A percentile compares a stretch with the other conserved stretches of the same genome.
Evolutionary conservation across 1,140 invertebrate species (phyloP).

Genomic region (Drosophila orena): DNA sequence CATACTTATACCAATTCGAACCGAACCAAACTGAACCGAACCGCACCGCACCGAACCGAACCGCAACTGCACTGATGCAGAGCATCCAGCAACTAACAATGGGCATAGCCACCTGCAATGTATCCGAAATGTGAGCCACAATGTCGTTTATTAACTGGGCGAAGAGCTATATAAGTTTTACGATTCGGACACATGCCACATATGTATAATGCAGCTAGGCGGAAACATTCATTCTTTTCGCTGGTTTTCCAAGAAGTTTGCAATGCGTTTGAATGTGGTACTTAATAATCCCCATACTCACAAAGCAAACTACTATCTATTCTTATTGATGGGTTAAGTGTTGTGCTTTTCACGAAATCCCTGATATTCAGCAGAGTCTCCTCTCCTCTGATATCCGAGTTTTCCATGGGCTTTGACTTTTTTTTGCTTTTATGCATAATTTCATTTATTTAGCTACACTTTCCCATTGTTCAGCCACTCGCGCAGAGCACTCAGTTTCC

Average conservation of each 20-base stretch:
- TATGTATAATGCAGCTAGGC: neutral
- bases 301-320: too few relatives aligned
- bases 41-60: constrained; percentile 24
- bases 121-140: neutral
- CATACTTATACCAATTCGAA: constrained; percentile 15
- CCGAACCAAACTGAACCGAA: constrained; percentile 17
- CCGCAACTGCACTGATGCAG: constrained; percentile 43
- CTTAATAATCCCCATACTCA: neutral
- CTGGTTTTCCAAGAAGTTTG: neutral
- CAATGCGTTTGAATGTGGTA: neutral
- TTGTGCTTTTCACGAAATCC: too few relatives aligned
- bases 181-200: constrained; percentile 1
- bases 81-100: constrained; percentile 6
- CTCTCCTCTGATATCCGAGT: neutral
- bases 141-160: constrained; percentile 23
- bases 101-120: constrained; percentile 35
- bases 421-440: constrained; percentile 33
- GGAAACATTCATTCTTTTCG: neutral
- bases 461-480: constrained; percentile 21
- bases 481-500: constrained; percentile 10
- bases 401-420: constrained; percentile 6
- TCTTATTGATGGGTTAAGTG: too few relatives aligned
- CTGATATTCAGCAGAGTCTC: neutral
- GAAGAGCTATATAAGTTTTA: constrained; percentile 3
- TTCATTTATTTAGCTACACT: constrained; percentile 24